Evolutionary conservation across 1,140 invertebrate species (phyloP), one percentile per base, ranked within the genome.

Genomic region (Aplysia californica): DNA sequence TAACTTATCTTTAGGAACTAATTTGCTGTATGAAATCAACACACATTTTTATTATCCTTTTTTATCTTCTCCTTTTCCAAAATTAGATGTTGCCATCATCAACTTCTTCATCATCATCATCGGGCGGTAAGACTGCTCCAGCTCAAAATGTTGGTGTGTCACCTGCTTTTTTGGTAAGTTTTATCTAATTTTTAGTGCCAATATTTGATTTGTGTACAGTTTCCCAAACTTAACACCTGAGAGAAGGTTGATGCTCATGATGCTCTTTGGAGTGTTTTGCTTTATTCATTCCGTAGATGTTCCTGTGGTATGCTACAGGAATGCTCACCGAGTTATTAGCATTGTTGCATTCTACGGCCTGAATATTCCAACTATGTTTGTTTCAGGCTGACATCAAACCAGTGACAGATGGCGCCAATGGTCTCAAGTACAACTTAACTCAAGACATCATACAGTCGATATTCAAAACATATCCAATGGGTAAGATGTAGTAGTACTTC

Each of bases 401-500:
- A 21, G 95, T 98, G 91, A 96, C 96, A 31, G 98, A 99, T 91
- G 98, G 97, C 50, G 97, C 95, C 84, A 99, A 99, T 91, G 88
- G 89, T 55, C 92, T 99, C 21, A 96, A 97, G 89, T 99, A 99
- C 89, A 99, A 99, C 91, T 93, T 99, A 68, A 99, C 97, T 18
- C 92, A 95, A 66, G 98, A 99, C 89, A 95, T 99, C 58, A 99
- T 99, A 89, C 94, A 98, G 83, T 96, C 96, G 85, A 98, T 99
- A 91, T 99, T 99, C 90, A 97, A 97, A 91, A 99, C 98, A 82
- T 99, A 99, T 92, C 98, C 98, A 35, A 96, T 97, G 80, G 91
- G 91, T 92, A 74, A 82, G 84, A n/a, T n/a, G n/a, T n/a, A n/a
- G n/a, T n/a, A n/a, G n/a, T n/a, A n/a, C n/a, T n/a, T n/a, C n/a